Evolutionary conservation across 2,797 vertebrate genomes (phyloP).

Genomic region (Mastacembelus armatus): DNA sequence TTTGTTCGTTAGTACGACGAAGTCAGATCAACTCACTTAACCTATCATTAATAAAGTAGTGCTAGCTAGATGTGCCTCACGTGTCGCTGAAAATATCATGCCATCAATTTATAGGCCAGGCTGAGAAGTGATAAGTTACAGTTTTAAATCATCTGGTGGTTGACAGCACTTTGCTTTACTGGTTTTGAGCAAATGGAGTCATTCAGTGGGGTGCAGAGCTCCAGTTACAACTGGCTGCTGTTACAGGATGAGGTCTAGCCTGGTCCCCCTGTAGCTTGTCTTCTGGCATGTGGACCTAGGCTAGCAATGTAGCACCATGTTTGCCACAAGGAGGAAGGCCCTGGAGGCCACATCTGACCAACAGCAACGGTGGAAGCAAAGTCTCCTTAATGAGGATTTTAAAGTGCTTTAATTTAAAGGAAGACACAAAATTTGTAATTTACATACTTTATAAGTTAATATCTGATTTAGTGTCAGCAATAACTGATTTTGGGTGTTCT

Average conservation of each 20-base stretch:
- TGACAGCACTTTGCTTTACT: not conserved
- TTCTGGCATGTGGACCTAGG: slow-evolving; percentile 63
- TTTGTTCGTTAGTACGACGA: not conserved
- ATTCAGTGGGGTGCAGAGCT: not conserved
- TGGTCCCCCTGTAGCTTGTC: slow-evolving; percentile 27
- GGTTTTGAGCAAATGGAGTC: not conserved
- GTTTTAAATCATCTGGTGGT: slow-evolving; percentile 10
- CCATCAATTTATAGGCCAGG: not conserved
- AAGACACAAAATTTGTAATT: not conserved
- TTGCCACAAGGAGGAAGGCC: slow-evolving; percentile 64
- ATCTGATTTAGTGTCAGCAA: not conserved
- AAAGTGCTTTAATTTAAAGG: slow-evolving; percentile 2
- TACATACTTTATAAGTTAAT: not conserved
- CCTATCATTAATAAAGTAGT: not conserved
- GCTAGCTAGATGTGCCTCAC: not conserved
- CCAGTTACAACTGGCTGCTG: not conserved
- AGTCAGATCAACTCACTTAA: not conserved
- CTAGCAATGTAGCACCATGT: slow-evolving; percentile 65
- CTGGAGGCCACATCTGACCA: slow-evolving; percentile 59
- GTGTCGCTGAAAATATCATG: not conserved
- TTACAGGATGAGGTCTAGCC: slow-evolving; percentile 5
- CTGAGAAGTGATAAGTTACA: slow-evolving; percentile 2
- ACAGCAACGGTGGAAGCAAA: slow-evolving; percentile 22
- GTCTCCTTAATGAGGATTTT: not conserved
- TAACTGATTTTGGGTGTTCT: slow-evolving; percentile 9